These are phyloP conservation scores for Phalacrocorax brasilianus DNA, from an alignment of 2,113 vertebrate species.

Conservation along the genomic window DNA sequence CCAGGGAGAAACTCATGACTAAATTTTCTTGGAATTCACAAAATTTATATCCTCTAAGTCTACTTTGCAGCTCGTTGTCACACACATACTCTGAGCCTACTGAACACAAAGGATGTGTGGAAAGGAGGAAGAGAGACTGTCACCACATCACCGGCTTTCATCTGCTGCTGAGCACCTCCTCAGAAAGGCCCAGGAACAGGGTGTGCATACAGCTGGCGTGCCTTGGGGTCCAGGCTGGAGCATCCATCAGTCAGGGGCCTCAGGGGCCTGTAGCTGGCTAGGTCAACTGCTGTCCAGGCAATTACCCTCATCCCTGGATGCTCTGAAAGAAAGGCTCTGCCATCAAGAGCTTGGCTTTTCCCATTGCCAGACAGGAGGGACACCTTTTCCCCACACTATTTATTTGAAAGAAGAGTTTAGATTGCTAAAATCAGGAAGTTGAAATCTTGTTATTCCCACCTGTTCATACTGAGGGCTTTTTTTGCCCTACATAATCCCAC, in stretches of 20 bases:
- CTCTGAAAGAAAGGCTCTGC: neutral
- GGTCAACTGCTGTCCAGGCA: neutral
- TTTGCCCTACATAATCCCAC: neutral
- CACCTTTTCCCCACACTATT: neutral
- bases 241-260: neutral
- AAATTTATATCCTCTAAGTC: neutral
- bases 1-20: neutral
- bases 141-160: neutral
- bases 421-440: neutral
- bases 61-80: neutral
- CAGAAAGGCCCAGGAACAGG: neutral
- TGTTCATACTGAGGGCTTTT: neutral
- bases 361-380: neutral
- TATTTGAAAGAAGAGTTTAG: neutral
- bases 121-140: neutral
- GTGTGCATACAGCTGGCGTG: neutral
- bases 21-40: neutral
- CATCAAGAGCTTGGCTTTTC: neutral
- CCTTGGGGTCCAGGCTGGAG: rapidly evolving
- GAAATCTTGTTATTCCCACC: neutral
- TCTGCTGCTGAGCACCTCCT: neutral
- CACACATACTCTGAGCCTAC: neutral
- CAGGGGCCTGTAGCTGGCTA: neutral
- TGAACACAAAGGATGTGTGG: neutral
- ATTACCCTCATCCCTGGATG: neutral